phyloP scores from a whole-genome alignment of 2,113 vertebrate species.

The Ornithorhynchus anatinus region DNA sequence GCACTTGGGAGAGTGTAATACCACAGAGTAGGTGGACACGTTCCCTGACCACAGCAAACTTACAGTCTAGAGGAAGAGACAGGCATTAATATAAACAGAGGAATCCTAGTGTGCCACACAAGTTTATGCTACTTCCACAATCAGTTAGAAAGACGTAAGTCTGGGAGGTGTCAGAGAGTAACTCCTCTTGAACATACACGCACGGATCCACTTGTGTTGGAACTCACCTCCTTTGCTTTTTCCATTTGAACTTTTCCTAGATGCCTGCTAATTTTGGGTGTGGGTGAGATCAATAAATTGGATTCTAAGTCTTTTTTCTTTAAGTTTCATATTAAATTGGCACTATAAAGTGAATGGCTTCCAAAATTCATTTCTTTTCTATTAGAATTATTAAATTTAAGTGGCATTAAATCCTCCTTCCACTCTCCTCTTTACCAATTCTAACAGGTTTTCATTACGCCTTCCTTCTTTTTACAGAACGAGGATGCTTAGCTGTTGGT shows the following conservation, averaged over 20 bases:
- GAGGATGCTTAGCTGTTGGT: background rate
- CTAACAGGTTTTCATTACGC: slow-evolving; percentile 9
- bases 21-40: too few relatives aligned
- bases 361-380: background rate
- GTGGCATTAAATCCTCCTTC: background rate
- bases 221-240: too few relatives aligned
- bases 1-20: too few relatives aligned
- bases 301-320: background rate
- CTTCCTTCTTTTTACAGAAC: slow-evolving; percentile 15
- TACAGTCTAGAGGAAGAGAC: too few relatives aligned
- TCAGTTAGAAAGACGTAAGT: too few relatives aligned
- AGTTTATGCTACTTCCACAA: too few relatives aligned
- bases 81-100: too few relatives aligned
- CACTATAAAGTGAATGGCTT: slow-evolving; percentile 8
- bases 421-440: background rate
- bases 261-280: background rate
- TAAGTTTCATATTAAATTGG: background rate
- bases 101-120: too few relatives aligned
- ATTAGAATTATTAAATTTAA: slow-evolving; percentile 5
- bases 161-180: too few relatives aligned
- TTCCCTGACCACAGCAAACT: too few relatives aligned
- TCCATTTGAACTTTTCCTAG: background rate
- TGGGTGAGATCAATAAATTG: background rate
- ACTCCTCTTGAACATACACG: too few relatives aligned
- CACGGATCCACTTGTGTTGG: too few relatives aligned